Evolutionary conservation across 2,888 invertebrate species (phyloP).

Genomic region (Caenorhabditis becei): DNA sequence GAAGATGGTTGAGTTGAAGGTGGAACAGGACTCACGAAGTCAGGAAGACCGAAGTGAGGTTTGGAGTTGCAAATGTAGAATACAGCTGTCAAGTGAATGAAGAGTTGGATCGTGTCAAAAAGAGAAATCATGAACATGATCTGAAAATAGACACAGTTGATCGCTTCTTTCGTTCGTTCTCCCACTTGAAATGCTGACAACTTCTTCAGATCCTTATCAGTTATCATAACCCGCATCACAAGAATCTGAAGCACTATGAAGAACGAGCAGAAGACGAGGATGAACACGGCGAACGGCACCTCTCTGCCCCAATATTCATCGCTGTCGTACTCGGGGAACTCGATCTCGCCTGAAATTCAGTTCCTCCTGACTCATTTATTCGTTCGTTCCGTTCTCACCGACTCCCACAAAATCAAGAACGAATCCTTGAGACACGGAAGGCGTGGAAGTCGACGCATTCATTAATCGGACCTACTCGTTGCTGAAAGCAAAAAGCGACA

Average conservation of each 20-base stretch:
- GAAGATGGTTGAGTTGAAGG: neutral
- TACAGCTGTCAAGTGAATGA: constrained; percentile 63
- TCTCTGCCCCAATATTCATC: constrained; percentile 55
- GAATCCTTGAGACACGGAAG: neutral
- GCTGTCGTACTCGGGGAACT: constrained; percentile 43
- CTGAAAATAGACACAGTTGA: constrained; percentile 30
- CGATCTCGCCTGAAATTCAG: constrained; percentile 43
- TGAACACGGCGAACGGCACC: constrained; percentile 65
- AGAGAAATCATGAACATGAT: constrained; percentile 67
- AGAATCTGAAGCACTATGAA: constrained; percentile 60
- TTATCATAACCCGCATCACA: constrained; percentile 54
- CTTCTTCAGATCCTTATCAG: constrained; percentile 54
- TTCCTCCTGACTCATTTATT: neutral
- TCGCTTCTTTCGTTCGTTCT: neutral
- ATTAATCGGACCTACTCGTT: constrained; percentile 3
- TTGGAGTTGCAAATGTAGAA: constrained; percentile 61
- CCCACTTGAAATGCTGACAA: constrained; percentile 52
- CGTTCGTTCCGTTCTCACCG: constrained; percentile 2
- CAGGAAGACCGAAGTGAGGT: constrained; percentile 39
- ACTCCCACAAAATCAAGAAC: constrained; percentile 33
- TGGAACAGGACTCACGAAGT: constrained; percentile 28
- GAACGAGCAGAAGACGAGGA: constrained; percentile 54
- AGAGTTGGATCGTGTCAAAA: constrained; percentile 63
- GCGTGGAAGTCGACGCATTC: constrained; percentile 40
- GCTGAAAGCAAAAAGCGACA: neutral